Evolutionary conservation across 1,140 invertebrate species (phyloP), one percentile per base, ranked within the genome.

Genomic region (Zeugodacus cucurbitae): DNA sequence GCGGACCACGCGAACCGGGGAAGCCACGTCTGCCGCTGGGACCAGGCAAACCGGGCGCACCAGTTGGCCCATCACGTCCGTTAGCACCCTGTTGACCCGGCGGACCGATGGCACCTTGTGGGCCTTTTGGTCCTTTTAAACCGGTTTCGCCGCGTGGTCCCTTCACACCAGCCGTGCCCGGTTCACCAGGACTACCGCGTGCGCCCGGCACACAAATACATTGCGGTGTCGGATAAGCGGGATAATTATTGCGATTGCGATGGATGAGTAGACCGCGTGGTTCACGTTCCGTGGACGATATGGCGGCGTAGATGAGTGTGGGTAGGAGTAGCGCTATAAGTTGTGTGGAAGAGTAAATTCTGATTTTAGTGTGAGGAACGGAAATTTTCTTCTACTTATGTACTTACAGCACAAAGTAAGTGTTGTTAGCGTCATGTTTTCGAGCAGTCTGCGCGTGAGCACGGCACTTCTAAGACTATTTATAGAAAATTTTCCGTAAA

Each of bases 171-270:
- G 41, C 37, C 20, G 37, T 48, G 10, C 74, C 41, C 20, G 74
- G 74, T n/a, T 48, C 74, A 37, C 41, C 74, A 48, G 74, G 14
- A 48, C 74, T 48, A 82, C 74, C 34, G 26, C 37, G 74, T 22
- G 74, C 74, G 74, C 34, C 37, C 32, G 74, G 74, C 37, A 82
- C 44, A 34, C 62, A 82, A 82, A 82, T 82, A 37, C 37, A 48
- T 29, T 48, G 34, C 11, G 74, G 74, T 20, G 74, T 44, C 11
- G 44, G n/a, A 82, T n/a, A 44, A 11, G 5, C 11, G 26, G 74
- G 17, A 29, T 44, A 2, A 32, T 41, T 82, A 29, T 82, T 82
- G 41, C 37, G 34, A 7, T 32, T 82, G 14, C 74, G 34, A 7
- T 8, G 5, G 37, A 67, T 11, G 26, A 67, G 26, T 4, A 67